phyloP scores from a whole-genome alignment of 2,797 vertebrate species.

The Gambelia wislizenii region DNA sequence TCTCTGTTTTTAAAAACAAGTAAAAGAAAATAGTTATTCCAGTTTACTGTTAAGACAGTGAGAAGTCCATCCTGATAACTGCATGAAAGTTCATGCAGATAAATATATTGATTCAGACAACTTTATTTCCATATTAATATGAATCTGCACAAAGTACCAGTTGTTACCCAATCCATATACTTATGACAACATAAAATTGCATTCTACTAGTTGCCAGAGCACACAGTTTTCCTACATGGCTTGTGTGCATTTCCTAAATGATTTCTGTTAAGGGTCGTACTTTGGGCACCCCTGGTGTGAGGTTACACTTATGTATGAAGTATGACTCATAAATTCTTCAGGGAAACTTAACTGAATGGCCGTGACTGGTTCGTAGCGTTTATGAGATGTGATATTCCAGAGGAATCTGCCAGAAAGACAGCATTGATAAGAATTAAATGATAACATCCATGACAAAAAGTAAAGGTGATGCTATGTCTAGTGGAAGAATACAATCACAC shows the following conservation, averaged over 20 bases:
- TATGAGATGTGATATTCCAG: not conserved
- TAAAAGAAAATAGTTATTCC: too few relatives aligned
- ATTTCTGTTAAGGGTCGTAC: not conserved
- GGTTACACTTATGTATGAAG: not conserved
- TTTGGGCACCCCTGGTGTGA: not conserved
- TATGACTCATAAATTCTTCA: not conserved
- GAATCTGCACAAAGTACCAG: not conserved
- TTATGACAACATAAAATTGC: not conserved
- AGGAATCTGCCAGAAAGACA: not conserved
- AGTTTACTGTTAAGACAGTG: not conserved
- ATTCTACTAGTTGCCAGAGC: not conserved
- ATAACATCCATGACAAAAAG: not conserved
- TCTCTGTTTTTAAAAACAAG: too few relatives aligned
- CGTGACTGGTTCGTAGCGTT: too few relatives aligned
- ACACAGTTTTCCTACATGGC: not conserved
- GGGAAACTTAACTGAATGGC: not conserved
- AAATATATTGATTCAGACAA: not conserved
- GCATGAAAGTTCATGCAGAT: not conserved
- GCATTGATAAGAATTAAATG: not conserved
- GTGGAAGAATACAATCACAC: not conserved
- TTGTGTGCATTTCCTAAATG: too few relatives aligned
- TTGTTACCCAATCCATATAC: not conserved
- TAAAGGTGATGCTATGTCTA: too few relatives aligned
- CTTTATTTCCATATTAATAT: not conserved
- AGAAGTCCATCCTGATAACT: not conserved